Evolutionary conservation across 2,888 invertebrate species (phyloP).

Genomic region (Zhuqinia jingwanae): DNA sequence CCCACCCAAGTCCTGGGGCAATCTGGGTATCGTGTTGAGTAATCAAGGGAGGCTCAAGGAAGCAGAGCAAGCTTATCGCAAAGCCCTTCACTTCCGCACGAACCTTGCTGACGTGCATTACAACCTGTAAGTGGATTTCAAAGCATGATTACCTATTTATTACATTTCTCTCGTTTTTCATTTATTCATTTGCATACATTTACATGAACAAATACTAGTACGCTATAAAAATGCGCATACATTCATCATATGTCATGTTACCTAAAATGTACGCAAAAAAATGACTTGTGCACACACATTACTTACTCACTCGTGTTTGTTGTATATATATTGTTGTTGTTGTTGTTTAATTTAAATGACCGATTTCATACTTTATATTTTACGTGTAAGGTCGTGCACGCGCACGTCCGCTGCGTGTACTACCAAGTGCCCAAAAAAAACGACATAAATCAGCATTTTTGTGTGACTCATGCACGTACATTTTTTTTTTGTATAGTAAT

Average conservation of each 20-base stretch:
- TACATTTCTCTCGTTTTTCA: neutral
- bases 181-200: slow-evolving; percentile 43
- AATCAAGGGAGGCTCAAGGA: slow-evolving; percentile 92
- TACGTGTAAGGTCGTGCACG: neutral
- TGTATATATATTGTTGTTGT: neutral
- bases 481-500: neutral
- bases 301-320: neutral
- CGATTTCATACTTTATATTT: neutral
- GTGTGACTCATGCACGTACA: neutral
- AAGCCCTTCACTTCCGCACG: slow-evolving; percentile 93
- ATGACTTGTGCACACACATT: neutral
- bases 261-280: neutral
- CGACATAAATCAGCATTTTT: slow-evolving; percentile 34
- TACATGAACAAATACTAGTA: slow-evolving; percentile 46
- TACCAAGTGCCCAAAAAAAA: slow-evolving; percentile 6
- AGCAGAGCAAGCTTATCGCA: slow-evolving; percentile 95
- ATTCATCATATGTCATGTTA: slow-evolving; percentile 20
- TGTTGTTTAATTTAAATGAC: slow-evolving; percentile 31
- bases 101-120: slow-evolving; percentile 99
- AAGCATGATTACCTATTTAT: neutral
- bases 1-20: slow-evolving; percentile 99
- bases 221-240: slow-evolving; percentile 1
- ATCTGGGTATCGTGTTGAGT: slow-evolving; percentile 97
- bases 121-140: slow-evolving; percentile 91
- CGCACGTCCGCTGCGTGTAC: too few relatives aligned